These are phyloP conservation scores for Emys orbicularis DNA, from an alignment of 2,797 vertebrate species.

Conservation along the genomic window DNA sequence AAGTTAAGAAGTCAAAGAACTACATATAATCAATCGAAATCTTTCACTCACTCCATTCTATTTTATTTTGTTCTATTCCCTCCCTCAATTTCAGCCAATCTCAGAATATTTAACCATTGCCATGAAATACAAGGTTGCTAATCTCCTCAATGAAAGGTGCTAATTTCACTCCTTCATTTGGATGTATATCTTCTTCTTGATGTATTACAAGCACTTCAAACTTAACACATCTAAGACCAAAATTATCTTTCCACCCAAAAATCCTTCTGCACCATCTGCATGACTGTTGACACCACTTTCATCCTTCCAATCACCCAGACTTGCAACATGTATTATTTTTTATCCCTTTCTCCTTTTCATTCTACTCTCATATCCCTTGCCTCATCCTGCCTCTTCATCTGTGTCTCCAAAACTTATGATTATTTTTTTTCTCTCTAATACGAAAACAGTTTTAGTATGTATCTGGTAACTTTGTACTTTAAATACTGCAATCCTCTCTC, in stretches of 20 bases:
- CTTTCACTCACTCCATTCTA: neutral
- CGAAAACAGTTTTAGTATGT: neutral
- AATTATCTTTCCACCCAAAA: neutral
- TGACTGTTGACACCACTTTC: neutral
- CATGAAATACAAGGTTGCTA: neutral
- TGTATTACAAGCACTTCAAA: neutral
- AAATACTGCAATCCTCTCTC: neutral
- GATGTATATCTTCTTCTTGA: neutral
- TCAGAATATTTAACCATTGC: neutral
- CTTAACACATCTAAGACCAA: neutral
- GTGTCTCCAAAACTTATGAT: neutral
- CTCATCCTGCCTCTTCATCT: neutral
- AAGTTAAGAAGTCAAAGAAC: neutral
- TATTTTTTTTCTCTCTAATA: neutral
- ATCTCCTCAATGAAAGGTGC: neutral
- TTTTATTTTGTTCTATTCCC: conserved; percentile 5
- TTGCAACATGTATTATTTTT: neutral
- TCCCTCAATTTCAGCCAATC: neutral
- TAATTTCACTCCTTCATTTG: neutral
- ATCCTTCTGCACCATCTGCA: neutral
- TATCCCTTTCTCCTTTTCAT: neutral
- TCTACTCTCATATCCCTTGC: neutral
- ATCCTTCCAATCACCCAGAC: neutral
- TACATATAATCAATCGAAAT: neutral
- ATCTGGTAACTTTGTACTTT: neutral